Percentiles rank a stretch among this genome's conserved stretches.
These are phyloP conservation scores for Virgularia gustaviana DNA, from an alignment of 92 coral and sea anemone genomes.

Conservation along the genomic window DNA sequence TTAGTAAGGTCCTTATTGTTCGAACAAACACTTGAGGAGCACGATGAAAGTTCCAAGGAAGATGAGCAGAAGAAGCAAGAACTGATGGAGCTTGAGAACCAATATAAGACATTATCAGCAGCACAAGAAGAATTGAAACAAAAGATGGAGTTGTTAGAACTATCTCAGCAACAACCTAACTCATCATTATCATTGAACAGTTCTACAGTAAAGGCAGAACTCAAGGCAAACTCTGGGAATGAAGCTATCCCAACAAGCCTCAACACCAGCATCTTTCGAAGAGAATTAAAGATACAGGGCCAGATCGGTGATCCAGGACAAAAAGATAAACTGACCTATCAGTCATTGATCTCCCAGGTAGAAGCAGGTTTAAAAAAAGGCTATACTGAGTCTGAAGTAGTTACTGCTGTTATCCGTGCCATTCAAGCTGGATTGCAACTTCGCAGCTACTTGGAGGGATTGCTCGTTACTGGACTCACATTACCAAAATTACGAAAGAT, in stretches of 20 bases:
- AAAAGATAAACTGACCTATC: constrained; percentile 52
- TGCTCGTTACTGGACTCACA: constrained; percentile 39
- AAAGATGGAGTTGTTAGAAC: constrained; percentile 1
- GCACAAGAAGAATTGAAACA: constrained; percentile 16
- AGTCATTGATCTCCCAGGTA: constrained; percentile 52
- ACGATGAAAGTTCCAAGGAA: not conserved
- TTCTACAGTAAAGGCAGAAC: not conserved
- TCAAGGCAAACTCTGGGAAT: not conserved
- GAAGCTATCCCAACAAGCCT: constrained; percentile 9
- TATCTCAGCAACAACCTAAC: not conserved
- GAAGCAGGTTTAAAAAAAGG: constrained; percentile 50
- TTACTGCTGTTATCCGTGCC: constrained; percentile 49
- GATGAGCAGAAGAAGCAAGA: constrained; percentile 4
- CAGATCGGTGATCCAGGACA: constrained; percentile 57
- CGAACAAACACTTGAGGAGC: not conserved
- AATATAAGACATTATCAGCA: not conserved
- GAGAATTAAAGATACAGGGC: constrained; percentile 55
- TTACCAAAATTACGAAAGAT: constrained; percentile 43
- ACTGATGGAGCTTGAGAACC: not conserved
- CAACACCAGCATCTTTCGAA: constrained; percentile 44
- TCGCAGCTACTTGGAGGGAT: constrained; percentile 50
- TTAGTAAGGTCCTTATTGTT: not conserved
- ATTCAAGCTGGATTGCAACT: constrained; percentile 55
- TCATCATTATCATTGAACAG: not conserved
- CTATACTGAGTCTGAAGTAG: constrained; percentile 44